Base-by-base conservation (phyloP, 2,113 vertebrate species). In the Aspiorhynchus laticeps region DNA sequence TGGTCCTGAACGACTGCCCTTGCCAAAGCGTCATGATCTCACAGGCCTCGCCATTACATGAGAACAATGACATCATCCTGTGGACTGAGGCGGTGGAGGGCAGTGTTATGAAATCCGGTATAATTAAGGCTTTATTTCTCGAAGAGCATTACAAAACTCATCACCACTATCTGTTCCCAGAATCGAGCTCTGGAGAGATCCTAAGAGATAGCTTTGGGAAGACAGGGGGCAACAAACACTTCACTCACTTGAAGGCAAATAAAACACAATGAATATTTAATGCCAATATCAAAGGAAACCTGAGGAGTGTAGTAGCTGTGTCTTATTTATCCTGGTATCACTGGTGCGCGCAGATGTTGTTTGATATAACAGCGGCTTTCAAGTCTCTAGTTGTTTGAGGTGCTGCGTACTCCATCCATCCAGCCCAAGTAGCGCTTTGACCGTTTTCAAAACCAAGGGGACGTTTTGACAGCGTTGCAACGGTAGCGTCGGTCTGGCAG, bases 241-340 rank as follows among this genome's bases (percentile, higher is more conserved):
- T 83, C 88, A 80, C 90, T 88, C 87, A 90, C 93, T 93, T 80
- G 43, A 26, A 93, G 91, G 90, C 92, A 92, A 89, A 93, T 93
- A 92, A 91, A 92, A 94, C 91, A 93, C 85, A 90, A 93, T 94
- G 76, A 85, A 93, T 93, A 91, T 94, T 93, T 94, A 91, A 95
- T 94, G 80, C 86, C 89, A 91, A 94, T 94, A 93, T 94, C 91
- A 94, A 93, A 93, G 89, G 86, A 85, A 91, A 94, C 90, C 91
- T 91, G 85, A 91, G 85, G 90, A 94, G 91, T 88, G 89, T 84
- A 88, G n/a, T 89, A 92, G 86, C 92, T 86, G 90, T 91, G 80
- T 86, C 33, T 86, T 92, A 88, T 94, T 95, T 94, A 90, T 93
- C 90, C 94, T 91, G 90, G 90, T 93, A 91, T 93, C 90, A 90